These are phyloP conservation scores for Larimichthys polyactis DNA, from an alignment of 2,113 vertebrate genomes.

Conservation along the genomic window DNA sequence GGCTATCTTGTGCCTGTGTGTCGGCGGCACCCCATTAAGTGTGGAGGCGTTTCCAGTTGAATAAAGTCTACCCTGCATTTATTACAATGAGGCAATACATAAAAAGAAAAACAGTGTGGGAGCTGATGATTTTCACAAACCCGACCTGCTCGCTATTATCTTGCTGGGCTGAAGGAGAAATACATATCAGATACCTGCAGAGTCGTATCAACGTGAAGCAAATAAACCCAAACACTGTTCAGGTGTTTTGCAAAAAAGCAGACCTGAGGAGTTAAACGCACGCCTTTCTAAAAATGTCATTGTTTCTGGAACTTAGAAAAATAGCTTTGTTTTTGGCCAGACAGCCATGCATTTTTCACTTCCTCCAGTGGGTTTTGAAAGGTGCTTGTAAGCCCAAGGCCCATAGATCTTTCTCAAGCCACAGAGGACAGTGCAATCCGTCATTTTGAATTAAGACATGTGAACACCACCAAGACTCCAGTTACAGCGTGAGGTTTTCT, in stretches of 20 bases:
- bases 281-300: constrained; percentile 47
- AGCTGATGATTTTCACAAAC: constrained; percentile 19
- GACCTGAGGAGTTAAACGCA: constrained; percentile 15
- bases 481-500: constrained; percentile 40
- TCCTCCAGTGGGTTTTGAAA: constrained; percentile 51
- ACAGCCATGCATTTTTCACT: constrained; percentile 31
- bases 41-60: constrained; percentile 42
- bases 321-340: constrained; percentile 59
- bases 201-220: constrained; percentile 32
- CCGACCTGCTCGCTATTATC: constrained; percentile 34
- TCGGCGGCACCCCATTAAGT: constrained; percentile 30
- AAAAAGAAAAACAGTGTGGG: constrained; percentile 9
- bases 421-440: constrained; percentile 50
- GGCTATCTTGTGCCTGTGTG: constrained; percentile 8
- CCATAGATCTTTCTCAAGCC: constrained; percentile 58
- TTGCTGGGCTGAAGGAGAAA: constrained; percentile 28
- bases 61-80: constrained; percentile 19
- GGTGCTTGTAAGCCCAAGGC: constrained; percentile 56
- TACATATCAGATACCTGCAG: constrained; percentile 18
- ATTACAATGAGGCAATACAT: constrained; percentile 19
- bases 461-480: constrained; percentile 43
- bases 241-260: not conserved
- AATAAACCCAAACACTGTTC: constrained; percentile 8
- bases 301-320: constrained; percentile 48
- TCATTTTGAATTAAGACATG: constrained; percentile 70